Evolutionary conservation across 2,797 vertebrate species (phyloP), one percentile per base, ranked within the genome.

Genomic region (Pyrocephalus nanus): DNA sequence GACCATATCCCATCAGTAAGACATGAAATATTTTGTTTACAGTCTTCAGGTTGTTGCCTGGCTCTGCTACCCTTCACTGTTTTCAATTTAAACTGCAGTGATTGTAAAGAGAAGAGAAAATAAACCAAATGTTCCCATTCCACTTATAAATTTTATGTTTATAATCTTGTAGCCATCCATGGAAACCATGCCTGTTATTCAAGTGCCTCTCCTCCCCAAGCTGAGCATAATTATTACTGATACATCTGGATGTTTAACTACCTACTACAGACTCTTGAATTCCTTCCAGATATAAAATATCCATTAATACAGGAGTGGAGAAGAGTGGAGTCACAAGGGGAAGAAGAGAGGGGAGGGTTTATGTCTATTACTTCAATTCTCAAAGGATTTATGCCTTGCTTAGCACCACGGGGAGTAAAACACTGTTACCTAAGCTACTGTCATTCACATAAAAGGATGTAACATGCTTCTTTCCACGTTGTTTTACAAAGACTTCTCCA

Each of bases 21-120:
- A 97, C 97, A 97, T 96, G 97, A 97, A 97, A 97, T 97, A 97
- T 97, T 97, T 96, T 97, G 97, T 97, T 97, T 97, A 97, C 96
- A 97, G 93, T 96, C 96, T 97, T 97, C 96, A 97, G 96, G 96
- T 97, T 97, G 97, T 96, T 97, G 97, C 95, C 95, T 97, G 97
- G 95, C 95, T 97, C 97, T 97, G 97, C 95, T 97, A 95, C 96
- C 96, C 97, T 97, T 97, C 94, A 73, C 97, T 97, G 97, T 97
- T 97, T 97, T 97, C 97, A 97, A 97, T 97, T 97, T 97, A 96
- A 97, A 95, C 91, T 67, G 86, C 95, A 97, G 96, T 97, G 97
- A 97, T 95, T 97, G 96, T 97, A 97, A 97, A 97, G 96, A 96
- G 97, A 96, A 93, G 97, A 96, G 96, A 97, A 97, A 97, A 97